These are phyloP conservation scores for Plebejus anna DNA, from an alignment of 2,888 invertebrate genomes.

Conservation along the genomic window DNA sequence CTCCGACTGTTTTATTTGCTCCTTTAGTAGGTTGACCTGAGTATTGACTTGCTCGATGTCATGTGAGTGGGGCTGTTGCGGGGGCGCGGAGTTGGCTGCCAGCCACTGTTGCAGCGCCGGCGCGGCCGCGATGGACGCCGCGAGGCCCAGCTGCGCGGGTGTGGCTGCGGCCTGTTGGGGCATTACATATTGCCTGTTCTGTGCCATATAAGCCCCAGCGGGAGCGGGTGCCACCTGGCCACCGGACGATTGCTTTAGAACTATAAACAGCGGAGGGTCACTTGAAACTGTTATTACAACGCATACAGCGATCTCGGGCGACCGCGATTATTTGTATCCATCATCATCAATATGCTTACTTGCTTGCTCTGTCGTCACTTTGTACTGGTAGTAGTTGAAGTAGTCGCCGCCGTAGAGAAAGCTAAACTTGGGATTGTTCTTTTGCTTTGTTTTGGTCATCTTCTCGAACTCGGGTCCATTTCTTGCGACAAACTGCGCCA, in stretches of 20 bases:
- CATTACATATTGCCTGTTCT: constrained; percentile 80
- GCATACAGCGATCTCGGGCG: constrained; percentile 63
- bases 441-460: constrained; percentile 99
- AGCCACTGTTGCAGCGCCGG: constrained; percentile 72
- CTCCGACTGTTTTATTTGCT: constrained; percentile 97
- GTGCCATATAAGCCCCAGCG: constrained; percentile 78
- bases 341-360: constrained; percentile 83
- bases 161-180: constrained; percentile 78
- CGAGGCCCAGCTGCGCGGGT: constrained; percentile 79
- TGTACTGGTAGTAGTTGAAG: constrained; percentile 97
- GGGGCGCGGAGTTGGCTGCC: constrained; percentile 63
- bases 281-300: constrained; percentile 72
- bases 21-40: constrained; percentile 91
- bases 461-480: constrained; percentile 99
- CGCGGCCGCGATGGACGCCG: constrained; percentile 74
- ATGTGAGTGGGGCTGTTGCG: constrained; percentile 49
- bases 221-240: constrained; percentile 74
- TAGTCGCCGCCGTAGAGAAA: constrained; percentile 98
- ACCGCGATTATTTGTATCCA: constrained; percentile 59
- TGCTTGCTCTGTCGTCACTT: constrained; percentile 96
- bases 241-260: constrained; percentile 86
- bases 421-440: constrained; percentile 97
- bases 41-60: constrained; percentile 81
- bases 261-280: constrained; percentile 83
- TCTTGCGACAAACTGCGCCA: constrained; percentile 98